phyloP scores from a whole-genome alignment of 2,113 vertebrate species.

The Pardalotus punctatus region DNA sequence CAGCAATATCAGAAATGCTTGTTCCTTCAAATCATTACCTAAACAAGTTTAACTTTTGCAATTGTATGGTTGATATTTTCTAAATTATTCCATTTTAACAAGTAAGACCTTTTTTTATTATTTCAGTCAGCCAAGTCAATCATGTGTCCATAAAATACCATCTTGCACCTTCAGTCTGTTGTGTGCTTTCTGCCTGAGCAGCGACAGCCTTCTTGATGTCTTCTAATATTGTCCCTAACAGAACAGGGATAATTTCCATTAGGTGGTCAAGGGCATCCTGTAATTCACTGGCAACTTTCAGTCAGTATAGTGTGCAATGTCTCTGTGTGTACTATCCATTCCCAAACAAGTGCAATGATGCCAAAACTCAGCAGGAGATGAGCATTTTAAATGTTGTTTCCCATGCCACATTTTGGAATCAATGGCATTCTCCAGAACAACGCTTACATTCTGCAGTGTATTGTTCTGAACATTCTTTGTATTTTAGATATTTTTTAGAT shows the following conservation, averaged over 20 bases:
- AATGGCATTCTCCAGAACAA: not conserved
- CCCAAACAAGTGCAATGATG: not conserved
- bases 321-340: not conserved
- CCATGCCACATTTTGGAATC: not conserved
- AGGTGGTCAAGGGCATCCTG: not conserved
- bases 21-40: not conserved
- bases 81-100: not conserved
- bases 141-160: not conserved
- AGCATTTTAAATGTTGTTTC: not conserved
- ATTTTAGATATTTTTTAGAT: not conserved
- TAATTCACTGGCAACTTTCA: not conserved
- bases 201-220: not conserved
- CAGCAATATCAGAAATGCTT: not conserved
- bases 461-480: not conserved
- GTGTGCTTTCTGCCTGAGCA: not conserved
- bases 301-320: not conserved
- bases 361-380: not conserved
- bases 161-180: not conserved
- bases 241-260: not conserved
- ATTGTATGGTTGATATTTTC: not conserved
- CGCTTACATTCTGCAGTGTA: not conserved
- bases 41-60: not conserved
- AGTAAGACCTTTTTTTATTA: not conserved
- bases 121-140: not conserved
- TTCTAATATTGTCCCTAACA: not conserved